Evolutionary conservation across 35 echinoderm and acorn worm species (phyloP), one percentile per base, ranked within the genome.

Genomic region (Lytechinus pictus): DNA sequence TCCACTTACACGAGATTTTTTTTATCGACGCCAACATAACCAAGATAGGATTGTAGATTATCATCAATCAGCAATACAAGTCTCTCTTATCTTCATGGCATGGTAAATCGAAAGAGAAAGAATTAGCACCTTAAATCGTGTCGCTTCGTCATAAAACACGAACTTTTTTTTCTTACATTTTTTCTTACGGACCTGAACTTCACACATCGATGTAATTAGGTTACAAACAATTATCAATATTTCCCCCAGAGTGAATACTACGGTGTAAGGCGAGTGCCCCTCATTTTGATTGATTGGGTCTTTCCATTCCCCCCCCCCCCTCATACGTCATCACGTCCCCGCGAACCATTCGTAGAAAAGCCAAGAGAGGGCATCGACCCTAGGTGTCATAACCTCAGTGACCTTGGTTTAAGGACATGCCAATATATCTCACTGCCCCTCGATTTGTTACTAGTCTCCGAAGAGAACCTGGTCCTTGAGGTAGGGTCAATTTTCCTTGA

Each of bases 151-250:
- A 79, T 79, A 16, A 79, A 79, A 24, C 66, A n/a, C 61, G 24
- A 72, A 72, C 16, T 79, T 79, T 24, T 16, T 7, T 7, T 24
- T 79, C 16, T 79, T 7, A 24, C 66, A 4, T 79, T 24, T 79
- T 79, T n/a, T 79, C 21, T 79, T 24, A 79, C 66, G 66, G 21
- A 79, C 66, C 19, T 24, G 16, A 79, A 79, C 14, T 1, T 79
- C 14, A 14, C 66, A 79, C 66, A 79, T 24, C 66, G 66, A 79
- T 79, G 66, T 79, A 79, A 79, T 79, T 79, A 79, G 66, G 66
- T 79, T 79, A 27, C 66, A 79, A 79, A 79, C n/a, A 79, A 79
- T 79, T 79, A 79, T 79, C 66, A 79, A 24, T 79, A 79, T 79
- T 79, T 79, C 66, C 66, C 66, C 66, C 66, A 79, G n/a, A 16